Evolutionary conservation across 2,888 invertebrate species (phyloP), one percentile per base, ranked within the genome.

Genomic region (Tenthredo scrophulariae): DNA sequence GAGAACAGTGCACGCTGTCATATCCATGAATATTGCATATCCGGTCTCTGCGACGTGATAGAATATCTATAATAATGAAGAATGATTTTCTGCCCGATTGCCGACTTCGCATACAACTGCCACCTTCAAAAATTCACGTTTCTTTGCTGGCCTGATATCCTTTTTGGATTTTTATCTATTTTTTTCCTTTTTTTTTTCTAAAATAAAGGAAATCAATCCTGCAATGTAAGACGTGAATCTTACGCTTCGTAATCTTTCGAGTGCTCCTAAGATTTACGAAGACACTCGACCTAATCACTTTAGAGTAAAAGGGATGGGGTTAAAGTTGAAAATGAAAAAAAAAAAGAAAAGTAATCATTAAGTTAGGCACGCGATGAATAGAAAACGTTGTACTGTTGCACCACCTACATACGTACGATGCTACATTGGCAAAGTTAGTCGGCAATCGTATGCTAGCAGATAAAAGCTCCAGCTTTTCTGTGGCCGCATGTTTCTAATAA

Each of bases 401-500:
- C 18, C 13, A 26, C 3, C 26, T 26, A 54, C 7, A 9, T 54
- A n/a, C 5, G 1, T 6, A 15, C 29, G 10, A 46, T 46, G 46
- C 46, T 29, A 67, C 5, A 33, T n/a, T 33, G 67, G 43, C 26
- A 77, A 77, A 77, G 79, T 79, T 40, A 40, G 80, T 80, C 62
- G 58, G 40, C 58, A 62, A 80, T 80, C 26, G 22, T 40, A 62
- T n/a, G 43, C 22, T 18, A 26, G 29, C 33, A 40, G 26, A 62
- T 22, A 33, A 15, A 37, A 37, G 22, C 22, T 15, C 62, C 62
- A 33, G 40, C 29, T 50, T 72, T 86, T 87, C 86, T 88, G 87
- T 87, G 88, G 87, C 86, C 87, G 85, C 82, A 70, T 82, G 43
- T 86, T 58, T 85, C 80, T 87, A 84, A 70, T 67, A 86, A 85